Conservation (phyloP, 1,140 invertebrate genomes). For the Drosophila murphyi region DNA sequence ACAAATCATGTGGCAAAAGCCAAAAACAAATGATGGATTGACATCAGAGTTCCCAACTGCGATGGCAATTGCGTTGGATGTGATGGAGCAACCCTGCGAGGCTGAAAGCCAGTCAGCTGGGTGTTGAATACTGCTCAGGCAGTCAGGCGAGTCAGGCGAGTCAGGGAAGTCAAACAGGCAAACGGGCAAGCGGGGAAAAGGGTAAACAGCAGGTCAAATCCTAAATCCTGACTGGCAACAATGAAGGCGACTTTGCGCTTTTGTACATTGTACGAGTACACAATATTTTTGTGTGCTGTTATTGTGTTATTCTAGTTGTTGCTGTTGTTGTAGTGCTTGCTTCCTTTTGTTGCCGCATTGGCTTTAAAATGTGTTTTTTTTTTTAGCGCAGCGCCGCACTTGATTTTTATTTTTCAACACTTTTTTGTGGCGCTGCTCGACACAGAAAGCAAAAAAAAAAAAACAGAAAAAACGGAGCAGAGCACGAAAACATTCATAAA, state of each 20-base stretch:
- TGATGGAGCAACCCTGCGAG: neutral
- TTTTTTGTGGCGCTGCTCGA: slow-evolving; percentile 69
- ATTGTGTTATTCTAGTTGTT: slow-evolving; percentile 12
- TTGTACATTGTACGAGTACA: slow-evolving; percentile 35
- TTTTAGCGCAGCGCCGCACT: slow-evolving; percentile 48
- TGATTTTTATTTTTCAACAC: slow-evolving; percentile 71
- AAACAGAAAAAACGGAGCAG: slow-evolving; percentile 24
- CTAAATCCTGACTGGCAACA: slow-evolving; percentile 58
- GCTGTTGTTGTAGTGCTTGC: slow-evolving; percentile 42
- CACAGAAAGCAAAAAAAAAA: slow-evolving; percentile 37
- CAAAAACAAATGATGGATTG: slow-evolving; percentile 72
- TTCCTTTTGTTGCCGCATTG: slow-evolving; percentile 75
- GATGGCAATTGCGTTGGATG: neutral
- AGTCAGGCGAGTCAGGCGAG: slow-evolving; percentile 48
- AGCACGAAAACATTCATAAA: slow-evolving; percentile 77
- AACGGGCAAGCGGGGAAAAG: neutral
- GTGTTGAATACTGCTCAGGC: slow-evolving; percentile 3
- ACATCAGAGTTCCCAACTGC: slow-evolving; percentile 37
- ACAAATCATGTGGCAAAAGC: slow-evolving; percentile 68
- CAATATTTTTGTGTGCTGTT: slow-evolving; percentile 43
- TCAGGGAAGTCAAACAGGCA: slow-evolving; percentile 46
- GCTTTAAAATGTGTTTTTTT: slow-evolving; percentile 62
- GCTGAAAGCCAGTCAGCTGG: neutral
- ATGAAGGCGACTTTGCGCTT: slow-evolving; percentile 36
- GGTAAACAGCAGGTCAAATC: slow-evolving; percentile 52